Percentiles rank a stretch among this genome's conserved stretches.
These are phyloP conservation scores for Choloepus hoffmanni DNA, from an alignment of 2,113 vertebrate genomes.

Conservation along the genomic window DNA sequence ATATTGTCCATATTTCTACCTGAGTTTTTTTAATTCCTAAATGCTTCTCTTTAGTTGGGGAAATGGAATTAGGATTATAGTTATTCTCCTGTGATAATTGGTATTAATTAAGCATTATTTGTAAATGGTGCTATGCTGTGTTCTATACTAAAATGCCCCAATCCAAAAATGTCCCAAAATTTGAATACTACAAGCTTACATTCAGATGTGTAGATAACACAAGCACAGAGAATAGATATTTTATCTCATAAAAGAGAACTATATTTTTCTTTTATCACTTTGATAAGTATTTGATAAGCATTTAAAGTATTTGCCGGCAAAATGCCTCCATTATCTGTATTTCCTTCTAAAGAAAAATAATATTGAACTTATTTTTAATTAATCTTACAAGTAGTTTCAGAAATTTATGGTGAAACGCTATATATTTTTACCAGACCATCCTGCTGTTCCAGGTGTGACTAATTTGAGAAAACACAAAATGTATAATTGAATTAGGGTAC, in stretches of 20 bases:
- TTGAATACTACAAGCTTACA: background rate
- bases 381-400: conserved; percentile 36
- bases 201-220: background rate
- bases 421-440: conserved; percentile 26
- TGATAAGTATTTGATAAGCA: background rate
- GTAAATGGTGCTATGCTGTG: background rate
- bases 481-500: conserved; percentile 8
- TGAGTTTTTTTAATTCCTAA: conserved; percentile 10
- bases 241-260: background rate
- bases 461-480: conserved; percentile 41
- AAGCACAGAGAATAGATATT: background rate
- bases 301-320: background rate
- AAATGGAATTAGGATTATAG: background rate
- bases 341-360: conserved; percentile 50
- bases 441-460: background rate
- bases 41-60: background rate
- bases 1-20: background rate
- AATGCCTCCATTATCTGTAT: background rate
- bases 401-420: conserved; percentile 11
- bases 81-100: conserved; percentile 31
- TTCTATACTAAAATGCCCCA: background rate
- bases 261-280: background rate
- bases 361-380: conserved; percentile 37
- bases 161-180: background rate
- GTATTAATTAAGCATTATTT: background rate